Base-by-base conservation (phyloP, 2,888 invertebrate genomes). In the Cerceris rybyensis region DNA sequence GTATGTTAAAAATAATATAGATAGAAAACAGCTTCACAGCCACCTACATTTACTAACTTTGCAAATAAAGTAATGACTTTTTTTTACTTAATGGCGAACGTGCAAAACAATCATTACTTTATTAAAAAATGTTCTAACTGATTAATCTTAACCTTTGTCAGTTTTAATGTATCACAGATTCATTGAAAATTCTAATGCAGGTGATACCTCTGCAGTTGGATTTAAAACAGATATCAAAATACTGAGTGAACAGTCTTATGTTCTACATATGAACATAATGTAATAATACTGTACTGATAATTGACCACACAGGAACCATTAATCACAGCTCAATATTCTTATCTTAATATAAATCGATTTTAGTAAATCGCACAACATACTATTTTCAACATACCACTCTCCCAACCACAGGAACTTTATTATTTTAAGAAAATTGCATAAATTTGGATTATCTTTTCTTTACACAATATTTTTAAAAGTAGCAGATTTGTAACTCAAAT, bases 361-460 rank as follows among this genome's bases (percentile, higher is more conserved):
- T 68, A 65, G 14, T 13, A 66, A 71, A 78, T 66, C 63, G 80
- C 81, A 75, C 79, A 81, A 28, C 79, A 81, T 76, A 78, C 82
- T 75, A 75, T 74, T 69, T 63, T 50, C 65, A 74, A 81, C 65
- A 58, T 76, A 82, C 64, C 81, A 79, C 50, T 79, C 72, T 82
- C 75, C 61, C 71, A 72, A 73, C 69, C 75, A 68, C 60, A 76
- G 75, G 76, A 75, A 76, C 71, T 46, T 73, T 50, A 41, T 28
- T 65, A 54, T 66, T 67, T 16, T 50, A 54, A 57, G 72, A 67
- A 72, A 72, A 52, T 73, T 83, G 76, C 72, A 85, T 80, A 75
- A 86, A 80, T 80, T 77, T 59, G 58, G 67, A 55, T 17, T 46
- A 17, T n/a, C 49, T 9, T 46, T 8, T 55, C 50, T 54, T 16